A percentile compares a stretch with the other conserved stretches of the same genome.
Evolutionary conservation across 1,140 invertebrate species (phyloP).

Genomic region (Ganaspis sp.): DNA sequence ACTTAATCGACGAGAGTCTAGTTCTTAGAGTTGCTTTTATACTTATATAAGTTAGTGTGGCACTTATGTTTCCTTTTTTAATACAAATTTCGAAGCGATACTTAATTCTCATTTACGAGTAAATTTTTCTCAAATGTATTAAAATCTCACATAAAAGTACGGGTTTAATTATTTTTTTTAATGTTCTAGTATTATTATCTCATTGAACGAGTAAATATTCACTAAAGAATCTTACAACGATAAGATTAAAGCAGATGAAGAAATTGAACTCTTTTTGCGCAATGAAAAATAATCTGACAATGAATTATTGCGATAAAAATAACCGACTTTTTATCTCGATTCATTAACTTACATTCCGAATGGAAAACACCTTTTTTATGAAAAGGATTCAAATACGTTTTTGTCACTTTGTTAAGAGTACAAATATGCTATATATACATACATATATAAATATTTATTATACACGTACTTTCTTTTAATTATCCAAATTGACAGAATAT

Average conservation of each 20-base stretch:
- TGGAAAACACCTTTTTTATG: not conserved
- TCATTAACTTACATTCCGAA: not conserved
- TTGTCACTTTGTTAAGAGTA: too few relatives aligned
- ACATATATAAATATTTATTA: too few relatives aligned
- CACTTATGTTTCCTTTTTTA: not conserved
- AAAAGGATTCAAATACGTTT: not conserved
- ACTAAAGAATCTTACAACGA: not conserved
- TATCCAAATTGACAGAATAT: too few relatives aligned
- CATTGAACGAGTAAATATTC: conserved; percentile 1
- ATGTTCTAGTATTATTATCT: not conserved
- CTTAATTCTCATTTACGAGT: not conserved
- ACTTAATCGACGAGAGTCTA: conserved; percentile 11
- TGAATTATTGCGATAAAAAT: conserved; percentile 22
- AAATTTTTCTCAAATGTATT: not conserved
- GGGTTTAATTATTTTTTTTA: too few relatives aligned
- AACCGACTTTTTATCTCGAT: not conserved
- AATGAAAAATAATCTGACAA: not conserved
- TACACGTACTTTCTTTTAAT: too few relatives aligned
- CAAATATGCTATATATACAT: too few relatives aligned
- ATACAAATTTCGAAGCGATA: not conserved
- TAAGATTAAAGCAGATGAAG: conserved; percentile 8
- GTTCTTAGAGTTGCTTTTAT: not conserved
- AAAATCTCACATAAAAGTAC: too few relatives aligned
- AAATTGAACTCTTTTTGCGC: not conserved
- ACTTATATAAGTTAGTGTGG: conserved; percentile 11